phyloP scores from a whole-genome alignment of 2,113 vertebrate species.

The Corythaixoides concolor region DNA sequence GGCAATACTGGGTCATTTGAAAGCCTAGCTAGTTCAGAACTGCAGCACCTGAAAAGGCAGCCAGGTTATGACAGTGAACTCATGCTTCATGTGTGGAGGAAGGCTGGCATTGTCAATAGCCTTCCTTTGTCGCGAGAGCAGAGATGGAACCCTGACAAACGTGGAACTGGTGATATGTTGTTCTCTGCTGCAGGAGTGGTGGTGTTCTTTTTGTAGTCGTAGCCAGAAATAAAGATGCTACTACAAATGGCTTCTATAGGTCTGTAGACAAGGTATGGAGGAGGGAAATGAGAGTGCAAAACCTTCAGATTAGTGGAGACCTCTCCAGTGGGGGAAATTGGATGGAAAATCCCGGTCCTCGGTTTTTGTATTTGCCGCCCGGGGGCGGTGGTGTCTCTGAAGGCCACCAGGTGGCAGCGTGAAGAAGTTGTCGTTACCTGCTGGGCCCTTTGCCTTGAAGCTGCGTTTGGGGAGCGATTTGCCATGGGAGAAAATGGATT shows the following conservation, averaged over 20 bases:
- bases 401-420: conserved; percentile 70
- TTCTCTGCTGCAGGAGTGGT: background rate
- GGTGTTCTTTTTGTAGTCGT: background rate
- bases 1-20: background rate
- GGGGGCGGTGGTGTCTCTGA: background rate
- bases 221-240: conserved; percentile 17
- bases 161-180: background rate
- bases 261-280: background rate
- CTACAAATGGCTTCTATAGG: background rate
- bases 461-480: background rate
- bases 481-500: background rate
- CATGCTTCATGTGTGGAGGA: background rate
- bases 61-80: background rate
- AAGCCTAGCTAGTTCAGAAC: background rate
- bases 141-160: background rate
- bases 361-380: background rate
- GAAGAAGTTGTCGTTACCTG: background rate
- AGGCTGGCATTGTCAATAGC: background rate
- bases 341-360: conserved; percentile 15
- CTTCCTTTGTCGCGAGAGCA: background rate
- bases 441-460: background rate
- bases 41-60: background rate
- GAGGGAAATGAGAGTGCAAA: background rate
- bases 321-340: background rate
- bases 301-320: background rate